Conservation (phyloP, 2,113 vertebrate genomes). For the Hippolais icterina region DNA sequence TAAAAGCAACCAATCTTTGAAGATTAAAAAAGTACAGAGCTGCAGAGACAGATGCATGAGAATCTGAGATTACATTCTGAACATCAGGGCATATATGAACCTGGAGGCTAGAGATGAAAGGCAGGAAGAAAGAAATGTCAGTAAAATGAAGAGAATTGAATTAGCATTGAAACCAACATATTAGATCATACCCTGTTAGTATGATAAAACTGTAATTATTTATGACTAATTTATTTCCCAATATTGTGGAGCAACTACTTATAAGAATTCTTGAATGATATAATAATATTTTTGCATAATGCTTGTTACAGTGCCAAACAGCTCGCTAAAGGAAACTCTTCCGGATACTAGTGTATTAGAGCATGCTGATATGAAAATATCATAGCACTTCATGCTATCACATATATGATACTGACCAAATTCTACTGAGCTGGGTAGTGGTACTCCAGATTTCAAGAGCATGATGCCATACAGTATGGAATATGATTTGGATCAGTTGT, state of each 20-base stretch:
- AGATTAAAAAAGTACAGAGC: background rate
- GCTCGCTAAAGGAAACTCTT: background rate
- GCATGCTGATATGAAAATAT: background rate
- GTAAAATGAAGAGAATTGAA: background rate
- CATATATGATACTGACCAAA: background rate
- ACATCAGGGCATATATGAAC: background rate
- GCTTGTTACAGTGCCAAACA: background rate
- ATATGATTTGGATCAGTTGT: background rate
- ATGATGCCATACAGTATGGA: background rate
- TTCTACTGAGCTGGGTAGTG: background rate
- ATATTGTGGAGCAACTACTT: background rate
- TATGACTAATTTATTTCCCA: background rate
- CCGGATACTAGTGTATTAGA: background rate
- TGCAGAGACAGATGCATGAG: background rate
- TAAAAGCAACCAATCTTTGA: background rate
- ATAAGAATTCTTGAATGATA: background rate
- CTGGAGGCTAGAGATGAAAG: rapidly evolving
- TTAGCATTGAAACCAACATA: background rate
- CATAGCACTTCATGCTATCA: background rate
- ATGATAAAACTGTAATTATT: background rate
- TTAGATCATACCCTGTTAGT: background rate
- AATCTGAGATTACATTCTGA: background rate
- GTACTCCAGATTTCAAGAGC: background rate
- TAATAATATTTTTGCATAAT: background rate
- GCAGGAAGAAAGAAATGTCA: background rate